Percentiles rank a stretch among this genome's conserved stretches.
Evolutionary conservation across 2,797 vertebrate species (phyloP).

Genomic region (Malurus splendens): DNA sequence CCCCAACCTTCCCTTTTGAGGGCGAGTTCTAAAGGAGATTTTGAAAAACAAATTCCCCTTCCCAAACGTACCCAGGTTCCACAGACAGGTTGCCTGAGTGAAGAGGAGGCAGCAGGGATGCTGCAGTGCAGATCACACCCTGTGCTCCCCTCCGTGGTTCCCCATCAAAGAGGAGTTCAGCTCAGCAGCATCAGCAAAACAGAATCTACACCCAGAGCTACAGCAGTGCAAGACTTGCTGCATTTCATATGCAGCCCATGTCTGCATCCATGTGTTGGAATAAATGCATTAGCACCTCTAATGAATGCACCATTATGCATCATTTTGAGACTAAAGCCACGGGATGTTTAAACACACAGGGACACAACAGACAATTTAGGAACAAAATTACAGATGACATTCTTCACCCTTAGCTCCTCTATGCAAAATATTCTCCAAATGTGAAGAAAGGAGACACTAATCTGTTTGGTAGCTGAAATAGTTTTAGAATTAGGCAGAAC

Average conservation of each 20-base stretch:
- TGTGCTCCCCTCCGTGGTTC: background rate
- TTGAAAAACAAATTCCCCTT: background rate
- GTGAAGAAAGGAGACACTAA: background rate
- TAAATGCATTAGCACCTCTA: background rate
- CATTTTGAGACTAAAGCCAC: background rate
- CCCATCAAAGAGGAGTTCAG: background rate
- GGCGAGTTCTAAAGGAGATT: background rate
- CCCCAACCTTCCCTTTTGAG: background rate
- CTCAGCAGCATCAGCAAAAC: background rate
- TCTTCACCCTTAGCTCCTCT: background rate
- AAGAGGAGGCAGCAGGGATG: background rate
- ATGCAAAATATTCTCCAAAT: background rate
- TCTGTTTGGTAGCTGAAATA: background rate
- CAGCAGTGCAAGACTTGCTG: background rate
- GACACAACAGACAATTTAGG: background rate
- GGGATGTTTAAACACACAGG: background rate
- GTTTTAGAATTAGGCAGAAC: conserved; percentile 39
- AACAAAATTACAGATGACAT: background rate
- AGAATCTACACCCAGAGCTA: background rate
- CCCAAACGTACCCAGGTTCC: fast-evolving
- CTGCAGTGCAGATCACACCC: background rate
- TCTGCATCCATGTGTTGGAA: background rate
- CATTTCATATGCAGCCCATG: background rate
- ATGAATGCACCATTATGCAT: background rate
- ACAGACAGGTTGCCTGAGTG: background rate